Evolutionary conservation across 2,888 invertebrate genomes (phyloP).

Genomic region (Clanis bilineata): DNA sequence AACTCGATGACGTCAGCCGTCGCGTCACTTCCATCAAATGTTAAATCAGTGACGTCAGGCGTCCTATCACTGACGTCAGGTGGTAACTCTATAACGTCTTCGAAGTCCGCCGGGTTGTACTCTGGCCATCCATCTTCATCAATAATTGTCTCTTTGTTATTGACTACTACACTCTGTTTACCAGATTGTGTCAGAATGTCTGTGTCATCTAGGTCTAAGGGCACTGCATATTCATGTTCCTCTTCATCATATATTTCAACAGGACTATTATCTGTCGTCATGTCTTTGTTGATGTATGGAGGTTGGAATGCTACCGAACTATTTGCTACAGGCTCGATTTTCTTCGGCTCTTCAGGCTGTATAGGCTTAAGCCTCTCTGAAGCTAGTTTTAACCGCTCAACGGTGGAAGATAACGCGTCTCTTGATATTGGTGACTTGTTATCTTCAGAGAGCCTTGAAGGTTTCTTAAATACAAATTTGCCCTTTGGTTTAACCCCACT

Average conservation of each 20-base stretch:
- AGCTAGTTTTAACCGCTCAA: slow-evolving; percentile 61
- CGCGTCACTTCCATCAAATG: no score
- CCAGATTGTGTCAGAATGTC: slow-evolving; percentile 43
- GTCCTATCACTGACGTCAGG: neutral
- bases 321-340: slow-evolving; percentile 45
- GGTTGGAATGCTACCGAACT: slow-evolving; percentile 74
- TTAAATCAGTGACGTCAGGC: neutral
- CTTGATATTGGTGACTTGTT: slow-evolving; percentile 40
- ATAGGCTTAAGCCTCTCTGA: slow-evolving; percentile 65
- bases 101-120: slow-evolving; percentile 74
- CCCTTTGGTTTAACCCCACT: slow-evolving; percentile 50
- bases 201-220: slow-evolving; percentile 52
- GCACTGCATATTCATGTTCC: slow-evolving; percentile 48
- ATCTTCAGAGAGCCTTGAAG: slow-evolving; percentile 54
- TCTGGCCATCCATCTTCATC: slow-evolving; percentile 83
- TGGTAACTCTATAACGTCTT: slow-evolving; percentile 49
- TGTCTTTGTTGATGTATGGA: slow-evolving; percentile 37
- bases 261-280: slow-evolving; percentile 16
- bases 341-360: slow-evolving; percentile 40
- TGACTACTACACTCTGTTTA: slow-evolving; percentile 39
- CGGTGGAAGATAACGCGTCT: slow-evolving; percentile 60
- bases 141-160: slow-evolving; percentile 49
- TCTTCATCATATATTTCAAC: slow-evolving; percentile 30
- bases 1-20: neutral
- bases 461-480: slow-evolving; percentile 72